phyloP scores from a whole-genome alignment of 1,140 invertebrate species.

The Branchinecta lindahli region DNA sequence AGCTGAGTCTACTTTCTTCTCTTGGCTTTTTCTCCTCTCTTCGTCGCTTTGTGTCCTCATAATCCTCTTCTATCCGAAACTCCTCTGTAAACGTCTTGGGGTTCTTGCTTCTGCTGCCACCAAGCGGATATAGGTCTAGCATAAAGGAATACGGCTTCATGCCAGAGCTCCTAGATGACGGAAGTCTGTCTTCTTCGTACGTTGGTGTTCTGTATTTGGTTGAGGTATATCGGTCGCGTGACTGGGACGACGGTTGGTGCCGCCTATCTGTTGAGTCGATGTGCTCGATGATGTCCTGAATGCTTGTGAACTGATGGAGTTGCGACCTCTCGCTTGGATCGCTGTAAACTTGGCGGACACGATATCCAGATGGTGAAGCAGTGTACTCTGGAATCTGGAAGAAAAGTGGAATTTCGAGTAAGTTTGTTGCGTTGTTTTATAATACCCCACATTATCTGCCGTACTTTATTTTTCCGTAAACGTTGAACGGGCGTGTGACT shows the following conservation, averaged over 20 bases:
- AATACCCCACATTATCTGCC: too few species aligned
- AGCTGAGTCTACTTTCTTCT: too few species aligned
- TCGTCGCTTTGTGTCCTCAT: neutral
- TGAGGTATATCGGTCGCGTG: neutral
- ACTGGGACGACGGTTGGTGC: neutral
- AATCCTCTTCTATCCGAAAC: neutral
- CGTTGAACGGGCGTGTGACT: too few species aligned
- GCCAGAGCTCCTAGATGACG: neutral
- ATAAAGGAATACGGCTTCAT: neutral
- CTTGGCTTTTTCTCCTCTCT: neutral
- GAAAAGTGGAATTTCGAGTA: too few species aligned
- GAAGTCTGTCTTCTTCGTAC: neutral
- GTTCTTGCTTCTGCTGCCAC: neutral
- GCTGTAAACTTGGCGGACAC: too few species aligned
- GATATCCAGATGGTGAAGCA: too few species aligned
- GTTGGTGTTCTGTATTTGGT: too few species aligned
- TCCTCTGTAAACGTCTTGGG: neutral
- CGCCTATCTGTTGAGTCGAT: neutral
- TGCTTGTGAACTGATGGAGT: neutral
- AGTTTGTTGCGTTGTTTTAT: too few species aligned
- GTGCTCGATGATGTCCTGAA: neutral
- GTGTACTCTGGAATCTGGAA: too few species aligned
- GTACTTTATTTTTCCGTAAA: too few species aligned
- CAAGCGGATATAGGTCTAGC: conserved; percentile 2
- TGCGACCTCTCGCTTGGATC: neutral